Conservation (phyloP, 2,888 invertebrate species). For the Lordiphosa andalusiaca region DNA sequence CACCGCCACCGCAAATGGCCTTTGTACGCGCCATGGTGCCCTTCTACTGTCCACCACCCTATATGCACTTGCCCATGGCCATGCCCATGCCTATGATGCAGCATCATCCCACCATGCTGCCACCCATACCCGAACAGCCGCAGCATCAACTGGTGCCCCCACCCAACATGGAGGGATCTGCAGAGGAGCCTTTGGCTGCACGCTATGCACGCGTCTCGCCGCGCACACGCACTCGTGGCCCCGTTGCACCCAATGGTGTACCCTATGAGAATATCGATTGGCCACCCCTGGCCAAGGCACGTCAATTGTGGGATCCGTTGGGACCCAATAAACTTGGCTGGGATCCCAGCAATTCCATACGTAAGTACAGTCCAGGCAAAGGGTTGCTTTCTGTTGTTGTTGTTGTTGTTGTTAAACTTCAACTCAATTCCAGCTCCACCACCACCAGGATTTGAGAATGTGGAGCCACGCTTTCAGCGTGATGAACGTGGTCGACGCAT, state of each 20-base stretch:
- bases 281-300: slow-evolving; percentile 19
- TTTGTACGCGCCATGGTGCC: not conserved
- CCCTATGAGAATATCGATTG: slow-evolving; percentile 10
- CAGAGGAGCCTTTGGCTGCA: not conserved
- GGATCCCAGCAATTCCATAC: slow-evolving; percentile 24
- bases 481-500: not conserved
- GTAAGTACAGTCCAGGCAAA: slow-evolving; percentile 18
- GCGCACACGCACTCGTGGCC: not conserved
- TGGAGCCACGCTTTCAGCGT: not conserved
- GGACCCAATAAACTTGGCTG: not conserved
- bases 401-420: not conserved
- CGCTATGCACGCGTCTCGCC: slow-evolving; percentile 1
- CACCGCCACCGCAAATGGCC: not conserved
- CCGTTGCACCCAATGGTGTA: not conserved
- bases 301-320: slow-evolving; percentile 30
- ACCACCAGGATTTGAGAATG: slow-evolving; percentile 35
- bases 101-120: not conserved
- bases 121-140: not conserved
- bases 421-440: slow-evolving; percentile 5
- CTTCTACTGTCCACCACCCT: not conserved
- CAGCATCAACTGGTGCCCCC: not conserved
- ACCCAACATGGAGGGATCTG: too few relatives aligned
- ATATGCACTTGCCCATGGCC: not conserved
- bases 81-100: not conserved
- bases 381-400: too few relatives aligned